phyloP scores from a whole-genome alignment of 1,140 invertebrate genomes.

The Lepidostoma basale region DNA sequence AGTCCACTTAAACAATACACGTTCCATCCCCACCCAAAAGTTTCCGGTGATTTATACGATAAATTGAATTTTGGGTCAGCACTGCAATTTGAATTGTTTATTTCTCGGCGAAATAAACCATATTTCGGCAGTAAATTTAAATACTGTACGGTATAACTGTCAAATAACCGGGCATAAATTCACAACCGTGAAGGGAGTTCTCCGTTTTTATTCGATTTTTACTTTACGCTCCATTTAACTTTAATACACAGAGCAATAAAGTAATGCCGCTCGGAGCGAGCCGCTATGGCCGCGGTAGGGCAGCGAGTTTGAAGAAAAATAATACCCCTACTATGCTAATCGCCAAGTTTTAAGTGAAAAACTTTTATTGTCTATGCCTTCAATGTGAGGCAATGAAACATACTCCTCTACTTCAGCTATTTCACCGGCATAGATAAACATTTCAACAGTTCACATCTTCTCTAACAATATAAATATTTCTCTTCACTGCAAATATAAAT shows the following conservation, averaged over 20 bases:
- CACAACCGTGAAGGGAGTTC: slow-evolving; percentile 4
- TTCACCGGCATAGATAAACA: neutral
- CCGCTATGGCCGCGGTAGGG: no score
- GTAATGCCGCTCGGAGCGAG: slow-evolving; percentile 23
- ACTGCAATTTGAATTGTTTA: slow-evolving; percentile 20
- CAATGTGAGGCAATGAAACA: neutral
- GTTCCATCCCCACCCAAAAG: no score
- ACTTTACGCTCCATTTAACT: slow-evolving; percentile 36
- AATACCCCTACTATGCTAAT: neutral
- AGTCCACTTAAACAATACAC: no score
- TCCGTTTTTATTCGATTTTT: slow-evolving; percentile 36
- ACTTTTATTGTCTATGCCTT: neutral
- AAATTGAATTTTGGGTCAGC: slow-evolving; percentile 8
- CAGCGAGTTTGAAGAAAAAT: slow-evolving; percentile 10
- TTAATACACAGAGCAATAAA: slow-evolving; percentile 42
- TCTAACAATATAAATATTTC: no score
- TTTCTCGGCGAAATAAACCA: slow-evolving; percentile 26
- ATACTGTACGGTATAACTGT: slow-evolving; percentile 25
- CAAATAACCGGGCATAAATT: slow-evolving; percentile 31
- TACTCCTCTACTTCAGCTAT: neutral
- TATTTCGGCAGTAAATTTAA: slow-evolving; percentile 31
- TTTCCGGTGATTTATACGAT: neutral
- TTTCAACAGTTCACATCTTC: no score
- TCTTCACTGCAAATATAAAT: no score
- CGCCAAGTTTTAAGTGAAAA: slow-evolving; percentile 13